Evolutionary conservation across 2,113 vertebrate species (phyloP), one percentile per base, ranked within the genome.

Genomic region (Pituophis catenifer): DNA sequence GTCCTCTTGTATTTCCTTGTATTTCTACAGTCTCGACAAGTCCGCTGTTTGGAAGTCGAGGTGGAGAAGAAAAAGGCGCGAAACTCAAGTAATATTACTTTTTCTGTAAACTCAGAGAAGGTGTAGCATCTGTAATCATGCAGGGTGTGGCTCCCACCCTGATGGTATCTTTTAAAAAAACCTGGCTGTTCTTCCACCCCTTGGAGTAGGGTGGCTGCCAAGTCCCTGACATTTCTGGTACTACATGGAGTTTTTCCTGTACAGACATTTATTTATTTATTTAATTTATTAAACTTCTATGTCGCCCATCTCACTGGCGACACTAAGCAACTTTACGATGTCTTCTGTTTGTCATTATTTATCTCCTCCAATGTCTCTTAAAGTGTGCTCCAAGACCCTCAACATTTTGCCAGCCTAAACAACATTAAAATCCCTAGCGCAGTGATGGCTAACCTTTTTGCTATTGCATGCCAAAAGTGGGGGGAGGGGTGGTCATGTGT

Each of bases 41-140:
- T 97, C 91, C 95, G 95, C 86, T 89, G 93, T 91, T 95, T 97
- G 93, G 95, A 97, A 93, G 92, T 97, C n/a, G 95, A 96, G 4
- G 94, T 97, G 75, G 33, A 91, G 91, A 94, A 85, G 91, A 93
- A 81, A 9, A 96, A 94, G 54, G 87, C 29, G 89, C 92, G 93
- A 89, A 97, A 95, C 90, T 93, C 96, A 96, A 95, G 96, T 97
- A 93, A 97, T 96, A 10, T 91, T 94, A 86, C 89, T 95, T 91
- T 65, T 94, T 57, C 13, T 48, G 75, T 92, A 92, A 38, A 38
- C 75, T 38, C 33, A 44, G 33, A 81, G 70, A 38, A 81, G 75
- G 17, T 44, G 33, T 81, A 38, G 17, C 75, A 19, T 44, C 75
- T 19, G 33, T 81, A 81, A 81, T 38, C 75, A 38, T 9, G 75